phyloP scores from a whole-genome alignment of 2,888 invertebrate species.

The Marasmarcha lunaedactyla region DNA sequence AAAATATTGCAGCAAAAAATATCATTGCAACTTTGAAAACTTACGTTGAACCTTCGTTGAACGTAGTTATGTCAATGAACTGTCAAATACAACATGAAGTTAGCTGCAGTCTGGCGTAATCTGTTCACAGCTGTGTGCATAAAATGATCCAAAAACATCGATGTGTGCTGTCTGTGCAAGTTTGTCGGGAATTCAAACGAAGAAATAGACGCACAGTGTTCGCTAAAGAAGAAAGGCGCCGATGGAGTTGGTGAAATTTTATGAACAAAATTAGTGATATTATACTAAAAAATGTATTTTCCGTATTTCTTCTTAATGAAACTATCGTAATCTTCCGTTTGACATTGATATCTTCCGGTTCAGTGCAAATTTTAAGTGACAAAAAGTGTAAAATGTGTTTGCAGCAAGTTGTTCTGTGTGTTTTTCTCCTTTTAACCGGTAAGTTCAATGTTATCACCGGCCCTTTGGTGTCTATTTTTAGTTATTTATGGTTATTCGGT shows the following conservation, averaged over 20 bases:
- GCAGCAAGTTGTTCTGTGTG: slow-evolving; percentile 34
- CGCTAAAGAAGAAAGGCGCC: not conserved
- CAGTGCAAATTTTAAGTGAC: slow-evolving; percentile 28
- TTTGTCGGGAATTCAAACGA: slow-evolving; percentile 19
- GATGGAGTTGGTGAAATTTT: not conserved
- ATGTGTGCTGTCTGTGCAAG: slow-evolving; percentile 40
- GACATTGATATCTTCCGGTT: slow-evolving; percentile 14
- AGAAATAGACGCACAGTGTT: not conserved
- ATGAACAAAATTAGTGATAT: not conserved
- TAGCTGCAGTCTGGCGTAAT: slow-evolving; percentile 43
- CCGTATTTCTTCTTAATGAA: slow-evolving; percentile 23
- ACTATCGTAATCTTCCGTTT: not conserved
- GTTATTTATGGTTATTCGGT: slow-evolving; percentile 44
- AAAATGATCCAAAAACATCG: slow-evolving; percentile 19
- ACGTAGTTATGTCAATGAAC: no score
- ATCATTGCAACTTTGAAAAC: no score
- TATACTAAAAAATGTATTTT: not conserved
- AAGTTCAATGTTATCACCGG: slow-evolving; percentile 38
- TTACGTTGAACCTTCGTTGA: no score
- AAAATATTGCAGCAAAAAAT: no score
- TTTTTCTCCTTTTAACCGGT: slow-evolving; percentile 50
- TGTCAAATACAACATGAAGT: slow-evolving; percentile 51
- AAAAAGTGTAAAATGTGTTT: slow-evolving; percentile 45
- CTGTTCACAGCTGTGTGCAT: slow-evolving; percentile 23
- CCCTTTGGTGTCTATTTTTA: slow-evolving; percentile 49